Base-by-base conservation (phyloP, 2,113 vertebrate genomes). In the Spheniscus mendiculus region DNA sequence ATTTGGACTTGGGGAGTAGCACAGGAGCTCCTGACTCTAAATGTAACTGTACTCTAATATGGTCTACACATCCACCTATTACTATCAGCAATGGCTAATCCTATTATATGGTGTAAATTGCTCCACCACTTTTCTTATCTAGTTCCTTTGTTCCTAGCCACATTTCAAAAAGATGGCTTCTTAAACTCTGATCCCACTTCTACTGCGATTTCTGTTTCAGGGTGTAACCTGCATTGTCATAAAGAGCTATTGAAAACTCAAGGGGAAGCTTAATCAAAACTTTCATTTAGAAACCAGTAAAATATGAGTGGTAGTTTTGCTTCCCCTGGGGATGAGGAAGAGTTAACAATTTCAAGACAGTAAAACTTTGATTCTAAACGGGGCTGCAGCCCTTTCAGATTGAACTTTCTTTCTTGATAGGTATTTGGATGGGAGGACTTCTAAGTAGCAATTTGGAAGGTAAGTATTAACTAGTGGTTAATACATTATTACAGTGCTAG, bases 401-500 rank as follows among this genome's bases (percentile, higher is more conserved):
- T 15, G 38, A 62, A 55, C 0, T 0, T 49, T 88, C n/a, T 92
- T 83, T 91, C 58, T 66, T 83, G 71, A 58, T 53, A 40, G 61
- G 22, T 58, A 25, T 88, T 90, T 89, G 69, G 58, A 72, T 76
- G 47, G 50, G 55, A 89, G 20, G 50, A 61, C 45, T 83, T 66
- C 66, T 50, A 74, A 86, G 74, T n/a, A 93, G 67, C 59, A 77
- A 59, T 89, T 90, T 83, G 71, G 42, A 79, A 82, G 49, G 45
- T 69, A 40, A 70, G 76, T 77, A 80, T 90, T 95, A 94, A 83
- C 82, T 62, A 55, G 62, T 59, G 59, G 80, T 86, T 96, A 87
- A 86, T 95, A 58, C 92, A 88, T 92, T 63, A 70, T 90, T 88
- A 63, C 42, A 86, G 92, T 96, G 92, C 93, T 96, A 93, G 96